Percentiles rank a stretch among this genome's conserved stretches.
These are phyloP conservation scores for Ormyrus rosae DNA, from an alignment of 2,888 invertebrate species.

Conservation along the genomic window DNA sequence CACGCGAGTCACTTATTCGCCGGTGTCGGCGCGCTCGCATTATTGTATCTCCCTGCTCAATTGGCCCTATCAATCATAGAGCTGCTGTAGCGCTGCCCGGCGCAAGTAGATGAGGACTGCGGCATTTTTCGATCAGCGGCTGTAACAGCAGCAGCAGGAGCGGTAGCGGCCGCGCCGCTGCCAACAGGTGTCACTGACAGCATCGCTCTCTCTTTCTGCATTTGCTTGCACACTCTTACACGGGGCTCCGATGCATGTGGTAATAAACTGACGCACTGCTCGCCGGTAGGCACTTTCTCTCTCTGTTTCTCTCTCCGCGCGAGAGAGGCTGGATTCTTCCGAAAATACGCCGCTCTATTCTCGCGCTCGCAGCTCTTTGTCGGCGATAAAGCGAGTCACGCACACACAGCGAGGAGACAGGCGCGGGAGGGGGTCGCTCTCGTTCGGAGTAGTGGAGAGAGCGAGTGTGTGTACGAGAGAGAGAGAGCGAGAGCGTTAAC, in stretches of 20 bases:
- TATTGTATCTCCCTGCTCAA: neutral
- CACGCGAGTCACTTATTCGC: slow-evolving; percentile 42
- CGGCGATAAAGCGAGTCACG: slow-evolving; percentile 19
- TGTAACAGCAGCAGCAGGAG: too few relatives aligned
- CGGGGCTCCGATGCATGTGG: neutral
- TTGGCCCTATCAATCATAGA: neutral
- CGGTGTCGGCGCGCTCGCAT: neutral
- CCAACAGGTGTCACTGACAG: slow-evolving; percentile 59
- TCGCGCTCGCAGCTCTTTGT: neutral
- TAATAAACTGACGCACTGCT: neutral
- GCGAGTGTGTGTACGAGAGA: too few relatives aligned
- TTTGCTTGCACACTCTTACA: neutral
- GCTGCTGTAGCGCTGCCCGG: neutral
- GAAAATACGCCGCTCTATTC: slow-evolving; percentile 19
- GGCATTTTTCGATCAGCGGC: slow-evolving; percentile 15
- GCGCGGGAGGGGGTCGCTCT: neutral
- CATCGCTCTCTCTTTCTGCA: neutral
- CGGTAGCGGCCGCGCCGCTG: neutral
- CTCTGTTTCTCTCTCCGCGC: neutral
- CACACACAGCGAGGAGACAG: neutral
- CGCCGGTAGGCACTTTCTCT: neutral
- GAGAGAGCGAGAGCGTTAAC: too few relatives aligned
- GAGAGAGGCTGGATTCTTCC: slow-evolving; percentile 15
- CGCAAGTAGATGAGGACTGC: neutral
- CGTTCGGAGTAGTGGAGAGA: too few relatives aligned